Conservation (phyloP, 2,888 invertebrate genomes). For the Andrena camellia region DNA sequence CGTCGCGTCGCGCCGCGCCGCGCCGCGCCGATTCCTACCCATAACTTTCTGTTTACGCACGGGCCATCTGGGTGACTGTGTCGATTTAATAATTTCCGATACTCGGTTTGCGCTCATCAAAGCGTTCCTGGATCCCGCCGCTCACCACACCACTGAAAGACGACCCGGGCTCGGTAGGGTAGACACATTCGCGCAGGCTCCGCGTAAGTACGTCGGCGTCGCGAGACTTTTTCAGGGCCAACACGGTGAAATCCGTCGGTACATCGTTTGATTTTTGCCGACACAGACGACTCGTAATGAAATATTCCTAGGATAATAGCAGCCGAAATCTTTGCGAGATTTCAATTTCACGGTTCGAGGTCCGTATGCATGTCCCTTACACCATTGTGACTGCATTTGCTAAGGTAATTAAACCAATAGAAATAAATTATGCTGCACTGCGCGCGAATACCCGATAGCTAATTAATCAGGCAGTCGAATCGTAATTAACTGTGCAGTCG, state of each 20-base stretch:
- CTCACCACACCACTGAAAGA: neutral
- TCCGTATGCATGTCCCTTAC: too few species aligned
- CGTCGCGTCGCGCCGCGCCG: conserved; percentile 2
- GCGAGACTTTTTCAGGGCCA: neutral
- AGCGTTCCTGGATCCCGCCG: neutral
- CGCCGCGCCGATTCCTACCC: neutral
- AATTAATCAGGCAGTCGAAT: conserved; percentile 9
- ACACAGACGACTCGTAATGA: neutral
- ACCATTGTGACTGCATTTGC: neutral
- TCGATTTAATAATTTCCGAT: conserved; percentile 23
- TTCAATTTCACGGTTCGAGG: conserved; percentile 2
- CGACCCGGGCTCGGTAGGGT: neutral
- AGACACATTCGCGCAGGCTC: too few species aligned
- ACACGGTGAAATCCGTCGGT: neutral
- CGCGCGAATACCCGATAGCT: neutral
- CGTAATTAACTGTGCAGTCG: neutral
- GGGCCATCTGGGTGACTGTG: neutral
- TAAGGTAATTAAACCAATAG: neutral
- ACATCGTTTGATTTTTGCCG: conserved; percentile 19
- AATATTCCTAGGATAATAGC: neutral
- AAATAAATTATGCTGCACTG: neutral
- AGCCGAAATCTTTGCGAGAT: neutral
- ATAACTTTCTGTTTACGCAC: neutral
- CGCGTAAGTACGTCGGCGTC: too few species aligned
- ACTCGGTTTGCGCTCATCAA: neutral